phyloP scores from a whole-genome alignment of 1,140 invertebrate species.

The Scaptomyza montana region DNA sequence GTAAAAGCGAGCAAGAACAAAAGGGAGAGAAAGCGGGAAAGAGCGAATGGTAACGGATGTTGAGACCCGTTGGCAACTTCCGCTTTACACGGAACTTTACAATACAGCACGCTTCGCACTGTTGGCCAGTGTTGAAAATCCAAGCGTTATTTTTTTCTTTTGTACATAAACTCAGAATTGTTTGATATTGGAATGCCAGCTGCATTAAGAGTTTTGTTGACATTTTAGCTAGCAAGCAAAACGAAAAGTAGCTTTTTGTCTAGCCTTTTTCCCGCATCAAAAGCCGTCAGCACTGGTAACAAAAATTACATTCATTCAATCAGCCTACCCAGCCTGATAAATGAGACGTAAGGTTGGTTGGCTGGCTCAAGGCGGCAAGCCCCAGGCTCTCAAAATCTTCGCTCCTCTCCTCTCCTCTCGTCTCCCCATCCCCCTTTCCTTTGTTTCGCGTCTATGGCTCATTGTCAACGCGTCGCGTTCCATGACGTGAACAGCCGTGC shows the following conservation, averaged over 20 bases:
- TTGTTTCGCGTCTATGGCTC: slow-evolving; percentile 63
- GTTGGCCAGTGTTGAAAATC: slow-evolving; percentile 17
- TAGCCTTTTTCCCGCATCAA: too few species aligned
- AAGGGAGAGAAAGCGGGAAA: neutral
- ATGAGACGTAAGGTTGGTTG: slow-evolving; percentile 22
- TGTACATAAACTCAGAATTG: too few species aligned
- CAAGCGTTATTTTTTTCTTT: neutral
- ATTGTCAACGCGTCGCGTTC: slow-evolving; percentile 60
- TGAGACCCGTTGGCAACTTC: slow-evolving; percentile 52
- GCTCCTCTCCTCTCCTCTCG: too few species aligned
- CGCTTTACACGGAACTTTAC: slow-evolving; percentile 54
- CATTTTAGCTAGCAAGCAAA: too few species aligned
- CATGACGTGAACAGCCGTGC: slow-evolving; percentile 50
- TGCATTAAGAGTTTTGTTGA: too few species aligned
- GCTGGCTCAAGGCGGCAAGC: slow-evolving; percentile 22
- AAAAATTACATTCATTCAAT: slow-evolving; percentile 22
- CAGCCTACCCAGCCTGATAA: slow-evolving; percentile 31
- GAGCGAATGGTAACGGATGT: slow-evolving; percentile 55
- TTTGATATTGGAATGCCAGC: too few species aligned
- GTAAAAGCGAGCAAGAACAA: neutral
- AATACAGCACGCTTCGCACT: slow-evolving; percentile 57
- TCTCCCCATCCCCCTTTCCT: slow-evolving; percentile 4
- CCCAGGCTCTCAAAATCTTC: neutral
- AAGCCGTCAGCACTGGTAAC: neutral
- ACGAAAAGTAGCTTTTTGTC: too few species aligned